A percentile compares a stretch with the other conserved stretches of the same genome.
phyloP scores from a whole-genome alignment of 2,797 vertebrate genomes.

The Scolopax rusticola region DNA sequence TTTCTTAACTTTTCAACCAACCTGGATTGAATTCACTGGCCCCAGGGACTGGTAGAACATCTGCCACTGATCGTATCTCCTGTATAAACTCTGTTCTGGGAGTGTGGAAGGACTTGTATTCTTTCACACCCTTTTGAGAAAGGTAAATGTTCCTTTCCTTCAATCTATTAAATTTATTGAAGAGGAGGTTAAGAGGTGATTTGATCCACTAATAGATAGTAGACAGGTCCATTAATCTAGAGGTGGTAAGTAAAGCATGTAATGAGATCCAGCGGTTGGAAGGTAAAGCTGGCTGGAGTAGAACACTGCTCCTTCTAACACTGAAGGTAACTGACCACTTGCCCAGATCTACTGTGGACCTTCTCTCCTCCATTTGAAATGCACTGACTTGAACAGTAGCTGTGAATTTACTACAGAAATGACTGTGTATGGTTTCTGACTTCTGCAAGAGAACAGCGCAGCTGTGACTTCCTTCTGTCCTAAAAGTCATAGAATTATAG shows the following conservation, averaged over 20 bases:
- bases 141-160: conserved; percentile 2
- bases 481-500: neutral
- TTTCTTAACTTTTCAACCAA: neutral
- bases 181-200: conserved; percentile 57
- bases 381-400: neutral
- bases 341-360: neutral
- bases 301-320: neutral
- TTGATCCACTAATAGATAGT: conserved; percentile 44
- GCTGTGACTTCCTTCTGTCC: neutral
- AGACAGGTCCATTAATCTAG: conserved; percentile 58
- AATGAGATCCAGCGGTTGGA: neutral
- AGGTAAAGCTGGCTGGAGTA: neutral
- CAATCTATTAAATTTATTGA: conserved; percentile 42
- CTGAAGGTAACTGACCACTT: neutral
- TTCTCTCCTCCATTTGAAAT: neutral
- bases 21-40: neutral
- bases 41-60: neutral
- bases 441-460: neutral
- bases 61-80: neutral
- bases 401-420: neutral
- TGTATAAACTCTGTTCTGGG: neutral
- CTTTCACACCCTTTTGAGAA: conserved; percentile 12
- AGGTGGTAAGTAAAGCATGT: neutral
- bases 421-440: neutral
- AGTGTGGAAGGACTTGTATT: neutral